phyloP scores from a whole-genome alignment of 2,113 vertebrate species.

The Puma concolor region DNA sequence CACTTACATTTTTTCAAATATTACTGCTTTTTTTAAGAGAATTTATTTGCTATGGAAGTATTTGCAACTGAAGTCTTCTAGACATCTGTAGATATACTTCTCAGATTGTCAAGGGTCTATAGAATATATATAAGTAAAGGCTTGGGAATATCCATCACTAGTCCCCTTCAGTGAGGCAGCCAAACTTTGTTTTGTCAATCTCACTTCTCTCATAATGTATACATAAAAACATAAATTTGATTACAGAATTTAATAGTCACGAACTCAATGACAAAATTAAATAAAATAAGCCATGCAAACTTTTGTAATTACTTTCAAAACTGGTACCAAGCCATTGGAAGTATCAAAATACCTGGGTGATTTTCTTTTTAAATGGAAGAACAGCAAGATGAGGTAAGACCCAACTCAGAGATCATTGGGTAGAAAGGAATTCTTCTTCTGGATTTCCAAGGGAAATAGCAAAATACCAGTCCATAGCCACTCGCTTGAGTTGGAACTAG shows the following conservation, averaged over 20 bases:
- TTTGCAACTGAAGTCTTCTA: background rate
- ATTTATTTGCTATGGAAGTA: background rate
- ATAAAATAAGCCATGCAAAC: background rate
- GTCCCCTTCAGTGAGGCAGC: background rate
- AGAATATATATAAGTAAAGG: background rate
- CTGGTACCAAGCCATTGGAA: background rate
- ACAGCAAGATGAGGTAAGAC: background rate
- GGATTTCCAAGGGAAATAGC: background rate
- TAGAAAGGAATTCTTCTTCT: background rate
- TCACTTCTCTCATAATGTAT: background rate
- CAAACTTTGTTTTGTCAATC: background rate
- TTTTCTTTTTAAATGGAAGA: constrained; percentile 9
- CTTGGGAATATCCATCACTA: background rate
- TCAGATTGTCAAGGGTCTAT: background rate
- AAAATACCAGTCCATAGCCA: background rate
- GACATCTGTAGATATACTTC: background rate
- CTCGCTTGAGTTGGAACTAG: background rate
- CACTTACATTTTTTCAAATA: constrained; percentile 18
- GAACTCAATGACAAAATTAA: background rate
- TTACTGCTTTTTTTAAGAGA: background rate
- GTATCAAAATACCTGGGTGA: background rate
- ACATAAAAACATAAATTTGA: background rate
- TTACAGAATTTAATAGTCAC: background rate
- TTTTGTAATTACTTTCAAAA: background rate
- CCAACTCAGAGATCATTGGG: background rate